Percentiles rank a stretch among this genome's conserved stretches.
These are phyloP conservation scores for Crocuta crocuta DNA, from an alignment of 2,113 vertebrate genomes.

Conservation along the genomic window DNA sequence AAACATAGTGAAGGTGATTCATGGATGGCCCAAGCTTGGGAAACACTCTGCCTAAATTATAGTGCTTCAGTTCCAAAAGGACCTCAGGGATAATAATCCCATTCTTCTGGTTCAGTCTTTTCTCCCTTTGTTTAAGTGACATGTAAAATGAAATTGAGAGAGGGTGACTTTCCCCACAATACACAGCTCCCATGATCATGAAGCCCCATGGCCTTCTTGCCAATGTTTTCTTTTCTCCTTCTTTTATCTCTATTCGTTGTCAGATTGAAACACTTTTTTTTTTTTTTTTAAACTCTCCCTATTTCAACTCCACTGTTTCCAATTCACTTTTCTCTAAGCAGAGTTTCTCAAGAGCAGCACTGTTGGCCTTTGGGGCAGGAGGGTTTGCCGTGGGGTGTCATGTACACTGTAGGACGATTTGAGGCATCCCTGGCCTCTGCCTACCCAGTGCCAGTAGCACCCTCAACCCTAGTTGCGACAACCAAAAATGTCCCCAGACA, in stretches of 20 bases:
- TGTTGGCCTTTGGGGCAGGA: not conserved
- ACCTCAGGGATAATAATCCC: not conserved
- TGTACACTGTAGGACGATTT: not conserved
- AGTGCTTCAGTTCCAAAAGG: not conserved
- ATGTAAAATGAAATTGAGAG: not conserved
- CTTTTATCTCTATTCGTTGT: not conserved
- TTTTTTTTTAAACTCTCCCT: not conserved
- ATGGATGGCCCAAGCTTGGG: not conserved
- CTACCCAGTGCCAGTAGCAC: not conserved
- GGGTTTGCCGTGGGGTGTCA: not conserved
- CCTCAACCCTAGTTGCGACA: rapidly evolving
- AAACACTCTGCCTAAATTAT: not conserved
- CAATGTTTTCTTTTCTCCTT: not conserved
- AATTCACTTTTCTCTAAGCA: not conserved
- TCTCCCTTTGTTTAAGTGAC: not conserved
- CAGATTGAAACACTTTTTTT: not conserved
- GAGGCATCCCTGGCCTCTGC: not conserved
- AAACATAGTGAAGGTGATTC: not conserved
- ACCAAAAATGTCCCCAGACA: not conserved
- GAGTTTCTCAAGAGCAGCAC: not conserved
- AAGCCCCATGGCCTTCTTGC: not conserved
- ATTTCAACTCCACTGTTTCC: not conserved
- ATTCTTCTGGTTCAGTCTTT: not conserved
- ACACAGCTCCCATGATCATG: not conserved
- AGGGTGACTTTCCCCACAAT: not conserved